Conservation (phyloP, 2,113 vertebrate species). For the Pycnonotus jocosus region DNA sequence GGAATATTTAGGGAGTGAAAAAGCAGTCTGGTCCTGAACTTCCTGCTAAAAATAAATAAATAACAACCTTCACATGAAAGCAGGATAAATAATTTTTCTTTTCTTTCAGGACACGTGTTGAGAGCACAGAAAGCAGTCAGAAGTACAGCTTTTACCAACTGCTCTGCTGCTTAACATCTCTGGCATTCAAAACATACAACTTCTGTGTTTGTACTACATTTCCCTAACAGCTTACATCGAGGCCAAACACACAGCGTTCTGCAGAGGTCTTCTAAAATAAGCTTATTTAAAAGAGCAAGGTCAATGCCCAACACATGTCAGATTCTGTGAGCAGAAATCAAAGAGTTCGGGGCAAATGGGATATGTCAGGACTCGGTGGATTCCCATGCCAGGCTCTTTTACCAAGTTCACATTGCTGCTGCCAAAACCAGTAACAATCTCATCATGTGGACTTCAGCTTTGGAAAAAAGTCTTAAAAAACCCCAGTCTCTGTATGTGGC, state of each 20-base stretch:
- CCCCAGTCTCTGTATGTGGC: not conserved
- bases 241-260: constrained; percentile 44
- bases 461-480: not conserved
- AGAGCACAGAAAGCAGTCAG: constrained; percentile 6
- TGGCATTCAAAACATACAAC: constrained; percentile 64
- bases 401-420: constrained; percentile 22
- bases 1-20: not conserved
- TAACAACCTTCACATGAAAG: not conserved
- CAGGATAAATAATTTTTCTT: not conserved
- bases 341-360: constrained; percentile 43
- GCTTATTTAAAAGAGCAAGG: constrained; percentile 57
- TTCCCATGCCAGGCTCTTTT: constrained; percentile 28
- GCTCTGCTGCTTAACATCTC: constrained; percentile 48
- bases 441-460: constrained; percentile 2
- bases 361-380: constrained; percentile 12
- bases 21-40: not conserved
- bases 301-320: constrained; percentile 41
- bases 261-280: constrained; percentile 59
- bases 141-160: constrained; percentile 26
- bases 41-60: not conserved
- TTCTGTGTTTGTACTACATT: constrained; percentile 62
- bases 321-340: constrained; percentile 33
- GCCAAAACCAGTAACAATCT: constrained; percentile 29
- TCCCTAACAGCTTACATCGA: constrained; percentile 56
- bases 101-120: not conserved